Percentiles rank a stretch among this genome's conserved stretches.
Conservation (phyloP, 2,888 invertebrate genomes). For the Euproctis similis region DNA sequence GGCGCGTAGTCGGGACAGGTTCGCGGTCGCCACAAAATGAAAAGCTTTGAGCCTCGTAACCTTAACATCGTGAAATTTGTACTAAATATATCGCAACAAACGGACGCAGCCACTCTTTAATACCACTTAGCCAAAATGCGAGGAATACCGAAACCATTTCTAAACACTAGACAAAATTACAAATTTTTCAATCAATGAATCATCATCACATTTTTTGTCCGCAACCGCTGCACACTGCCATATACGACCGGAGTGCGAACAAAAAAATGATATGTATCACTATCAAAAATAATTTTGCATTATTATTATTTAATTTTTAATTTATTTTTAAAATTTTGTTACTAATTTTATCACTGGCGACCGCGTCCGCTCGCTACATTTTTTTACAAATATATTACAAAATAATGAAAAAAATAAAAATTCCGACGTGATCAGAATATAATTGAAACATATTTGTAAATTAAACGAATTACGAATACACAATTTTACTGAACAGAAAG, state of each 20-base stretch:
- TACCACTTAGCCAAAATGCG: conserved; percentile 76
- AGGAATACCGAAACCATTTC: conserved; percentile 74
- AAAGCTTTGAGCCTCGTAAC: conserved; percentile 76
- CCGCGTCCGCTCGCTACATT: conserved; percentile 70
- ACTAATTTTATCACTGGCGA: conserved; percentile 70
- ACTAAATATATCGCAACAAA: conserved; percentile 73
- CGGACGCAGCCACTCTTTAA: conserved; percentile 68
- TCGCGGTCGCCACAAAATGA: conserved; percentile 58
- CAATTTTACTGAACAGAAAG: conserved; percentile 55
- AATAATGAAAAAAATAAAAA: conserved; percentile 48
- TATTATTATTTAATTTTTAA: no score
- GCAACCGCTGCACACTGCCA: conserved; percentile 24
- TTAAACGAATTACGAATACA: conserved; percentile 23
- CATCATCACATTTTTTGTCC: conserved; percentile 29
- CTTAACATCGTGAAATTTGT: conserved; percentile 76
- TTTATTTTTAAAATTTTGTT: conserved; percentile 67
- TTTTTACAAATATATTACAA: conserved; percentile 71
- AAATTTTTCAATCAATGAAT: conserved; percentile 34
- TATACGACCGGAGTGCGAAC: conserved; percentile 19
- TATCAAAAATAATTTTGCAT: conserved; percentile 66
- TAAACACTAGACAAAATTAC: conserved; percentile 68
- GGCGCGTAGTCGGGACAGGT: conserved; percentile 43
- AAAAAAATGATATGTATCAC: conserved; percentile 30
- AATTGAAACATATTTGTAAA: conserved; percentile 39
- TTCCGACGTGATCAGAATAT: no score